phyloP scores from a whole-genome alignment of 2,888 invertebrate genomes.

The Lithosia quadra region DNA sequence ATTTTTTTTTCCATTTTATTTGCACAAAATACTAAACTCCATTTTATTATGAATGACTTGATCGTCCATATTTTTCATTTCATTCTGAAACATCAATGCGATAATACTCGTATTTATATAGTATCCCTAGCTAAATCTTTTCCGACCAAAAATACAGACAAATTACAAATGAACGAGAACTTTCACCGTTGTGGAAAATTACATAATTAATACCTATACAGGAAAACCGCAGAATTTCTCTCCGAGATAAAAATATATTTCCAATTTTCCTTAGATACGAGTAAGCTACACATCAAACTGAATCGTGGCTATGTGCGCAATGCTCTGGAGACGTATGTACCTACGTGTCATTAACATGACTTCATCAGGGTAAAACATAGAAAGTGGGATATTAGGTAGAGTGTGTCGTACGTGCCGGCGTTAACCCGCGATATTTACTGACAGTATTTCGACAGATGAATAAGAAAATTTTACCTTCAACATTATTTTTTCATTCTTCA shows the following conservation, averaged over 20 bases:
- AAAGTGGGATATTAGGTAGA: constrained; percentile 15
- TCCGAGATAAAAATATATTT: constrained; percentile 24
- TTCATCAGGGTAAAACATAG: constrained; percentile 7
- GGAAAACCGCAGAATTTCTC: constrained; percentile 14
- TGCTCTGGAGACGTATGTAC: not conserved
- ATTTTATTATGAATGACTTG: not conserved
- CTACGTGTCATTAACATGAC: not conserved
- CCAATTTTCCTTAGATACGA: constrained; percentile 31
- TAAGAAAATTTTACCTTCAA: too few species aligned
- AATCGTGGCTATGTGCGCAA: not conserved
- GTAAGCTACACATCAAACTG: constrained; percentile 23
- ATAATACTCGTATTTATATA: not conserved
- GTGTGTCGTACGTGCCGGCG: constrained; percentile 9
- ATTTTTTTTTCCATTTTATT: not conserved
- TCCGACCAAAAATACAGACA: not conserved
- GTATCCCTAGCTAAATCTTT: not conserved
- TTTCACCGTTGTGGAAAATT: constrained; percentile 22
- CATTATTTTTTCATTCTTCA: too few species aligned
- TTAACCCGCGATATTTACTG: not conserved
- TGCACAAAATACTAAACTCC: not conserved
- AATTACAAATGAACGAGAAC: constrained; percentile 4
- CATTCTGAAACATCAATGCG: not conserved
- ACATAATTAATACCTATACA: constrained; percentile 21
- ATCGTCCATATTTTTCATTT: not conserved
- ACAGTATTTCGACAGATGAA: not conserved